Base-by-base conservation (phyloP, 2,113 vertebrate species). In the Dasypus novemcinctus region DNA sequence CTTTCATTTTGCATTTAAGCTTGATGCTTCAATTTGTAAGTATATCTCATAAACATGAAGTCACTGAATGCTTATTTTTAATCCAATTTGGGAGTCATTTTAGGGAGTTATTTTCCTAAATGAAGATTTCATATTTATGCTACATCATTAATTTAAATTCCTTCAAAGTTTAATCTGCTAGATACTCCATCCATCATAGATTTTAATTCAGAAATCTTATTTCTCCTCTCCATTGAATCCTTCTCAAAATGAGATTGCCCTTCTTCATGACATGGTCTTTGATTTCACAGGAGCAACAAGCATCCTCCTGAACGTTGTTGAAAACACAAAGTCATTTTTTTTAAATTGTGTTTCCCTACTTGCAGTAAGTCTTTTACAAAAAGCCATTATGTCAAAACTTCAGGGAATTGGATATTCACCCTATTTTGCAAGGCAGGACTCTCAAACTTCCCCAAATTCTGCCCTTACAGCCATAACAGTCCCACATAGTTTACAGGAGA, bases 41-140 rank as follows among this genome's bases (percentile, higher is more conserved):
- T 90, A 46, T 20, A 25, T 66, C 15, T 85, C 57, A 75, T 90
- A 68, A 87, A 95, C 59, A 76, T 83, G 29, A 74, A 96, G 46
- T 94, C n/a, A 86, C 9, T 87, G 93, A 74, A 76, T 91, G 20
- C 90, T 96, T 93, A 94, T 89, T 91, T 96, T 92, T 94, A 95
- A 96, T 94, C 38, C 59, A 82, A 59, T 96, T 46, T 91, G 61
- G 1, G 72, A 84, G 43, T 78, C 74, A 93, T 95, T 91, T 84
- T 64, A 81, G 27, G 18, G 27, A 90, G 38, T 88, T 82, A 85
- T 95, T 94, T 88, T 93, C 74, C 54, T 90, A 96, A 95, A 92
- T 95, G 85, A 92, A 94, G 23, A 29, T 83, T 93, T 85, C 49
- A 94, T 95, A 96, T 93, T 82, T 75, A 84, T 85, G 29, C 23